These are phyloP conservation scores for Babyrousa celebensis DNA, from an alignment of 2,797 vertebrate species.

Conservation along the genomic window DNA sequence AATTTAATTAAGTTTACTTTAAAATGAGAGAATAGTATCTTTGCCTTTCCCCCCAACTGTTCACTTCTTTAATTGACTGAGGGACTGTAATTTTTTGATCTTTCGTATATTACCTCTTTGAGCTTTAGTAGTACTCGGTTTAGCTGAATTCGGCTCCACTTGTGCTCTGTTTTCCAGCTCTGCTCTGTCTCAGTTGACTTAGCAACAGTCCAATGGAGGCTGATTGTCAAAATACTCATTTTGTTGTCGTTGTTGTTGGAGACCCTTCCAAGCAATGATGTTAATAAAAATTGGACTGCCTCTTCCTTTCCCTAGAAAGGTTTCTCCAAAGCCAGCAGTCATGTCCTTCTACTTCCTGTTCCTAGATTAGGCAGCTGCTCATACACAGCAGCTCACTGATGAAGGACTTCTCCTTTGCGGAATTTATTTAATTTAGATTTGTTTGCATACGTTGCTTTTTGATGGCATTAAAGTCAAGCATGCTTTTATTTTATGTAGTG, in stretches of 20 bases:
- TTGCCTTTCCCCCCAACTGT: background rate
- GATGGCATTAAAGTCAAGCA: background rate
- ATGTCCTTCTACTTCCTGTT: background rate
- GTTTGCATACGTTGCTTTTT: background rate
- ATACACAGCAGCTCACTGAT: too few relatives aligned
- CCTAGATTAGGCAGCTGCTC: background rate
- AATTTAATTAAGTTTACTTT: constrained; percentile 3
- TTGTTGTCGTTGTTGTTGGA: too few relatives aligned
- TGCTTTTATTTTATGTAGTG: background rate
- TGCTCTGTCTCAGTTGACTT: background rate
- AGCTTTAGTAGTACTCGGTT: background rate
- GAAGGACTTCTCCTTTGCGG: background rate
- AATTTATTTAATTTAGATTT: constrained; percentile 11
- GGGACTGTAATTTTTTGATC: background rate
- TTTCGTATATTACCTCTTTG: background rate
- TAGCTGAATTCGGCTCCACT: background rate
- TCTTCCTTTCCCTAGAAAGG: background rate
- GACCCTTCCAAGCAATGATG: background rate
- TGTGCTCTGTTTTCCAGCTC: background rate
- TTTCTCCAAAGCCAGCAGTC: background rate
- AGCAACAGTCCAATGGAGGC: background rate
- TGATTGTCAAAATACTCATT: background rate
- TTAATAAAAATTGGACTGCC: background rate
- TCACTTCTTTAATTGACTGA: background rate
- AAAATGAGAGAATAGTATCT: background rate